A percentile compares a stretch with the other conserved stretches of the same genome.
Conservation (phyloP, 2,113 vertebrate genomes). For the Hydrolagus affinis region DNA sequence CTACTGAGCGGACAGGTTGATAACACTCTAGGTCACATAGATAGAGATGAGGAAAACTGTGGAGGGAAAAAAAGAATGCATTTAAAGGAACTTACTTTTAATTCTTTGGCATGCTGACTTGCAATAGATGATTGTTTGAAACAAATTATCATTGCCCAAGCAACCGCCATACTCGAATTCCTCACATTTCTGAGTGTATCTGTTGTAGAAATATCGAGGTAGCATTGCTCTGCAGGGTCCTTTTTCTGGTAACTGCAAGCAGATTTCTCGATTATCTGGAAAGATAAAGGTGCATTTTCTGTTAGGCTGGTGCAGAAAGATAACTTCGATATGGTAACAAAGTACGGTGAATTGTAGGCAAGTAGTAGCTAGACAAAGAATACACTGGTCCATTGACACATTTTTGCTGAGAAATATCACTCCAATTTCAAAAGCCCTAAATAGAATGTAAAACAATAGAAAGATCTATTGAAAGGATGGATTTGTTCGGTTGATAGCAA, state of each 20-base stretch:
- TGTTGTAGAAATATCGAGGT: conserved; percentile 70
- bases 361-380: too few species aligned
- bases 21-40: background rate
- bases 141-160: conserved; percentile 78
- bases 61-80: background rate
- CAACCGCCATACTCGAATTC: conserved; percentile 76
- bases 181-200: conserved; percentile 66
- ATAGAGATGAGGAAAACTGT: background rate
- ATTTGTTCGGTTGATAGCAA: too few species aligned
- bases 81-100: conserved; percentile 62
- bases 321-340: background rate
- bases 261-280: conserved; percentile 51
- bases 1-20: too few species aligned
- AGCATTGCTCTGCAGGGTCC: conserved; percentile 63
- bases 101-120: conserved; percentile 69
- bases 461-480: background rate
- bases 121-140: conserved; percentile 59
- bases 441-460: background rate
- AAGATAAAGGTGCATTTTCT: background rate
- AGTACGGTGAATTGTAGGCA: background rate
- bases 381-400: background rate
- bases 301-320: background rate
- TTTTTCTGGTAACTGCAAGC: conserved; percentile 61
- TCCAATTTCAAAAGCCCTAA: background rate
- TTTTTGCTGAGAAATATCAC: background rate